These are phyloP conservation scores for Lepidocolaptes lacrymiger DNA, from an alignment of 2,797 vertebrate genomes.

Conservation along the genomic window DNA sequence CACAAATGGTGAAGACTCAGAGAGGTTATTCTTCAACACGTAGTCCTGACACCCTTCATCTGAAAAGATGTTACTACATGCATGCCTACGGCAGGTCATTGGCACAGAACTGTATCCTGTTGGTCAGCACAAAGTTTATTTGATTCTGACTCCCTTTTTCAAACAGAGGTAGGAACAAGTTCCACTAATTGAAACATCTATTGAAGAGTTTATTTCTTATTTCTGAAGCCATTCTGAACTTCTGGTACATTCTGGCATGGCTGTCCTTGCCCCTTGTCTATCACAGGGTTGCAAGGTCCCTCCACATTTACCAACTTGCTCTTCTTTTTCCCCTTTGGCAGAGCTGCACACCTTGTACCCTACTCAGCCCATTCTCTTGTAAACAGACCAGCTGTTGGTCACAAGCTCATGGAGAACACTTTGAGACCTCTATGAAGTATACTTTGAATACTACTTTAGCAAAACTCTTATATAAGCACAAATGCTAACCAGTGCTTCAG, in stretches of 20 bases:
- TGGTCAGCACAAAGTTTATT: not conserved
- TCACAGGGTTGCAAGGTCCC: accelerated
- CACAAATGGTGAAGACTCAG: not conserved
- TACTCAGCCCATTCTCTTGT: not conserved
- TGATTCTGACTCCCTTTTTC: not conserved
- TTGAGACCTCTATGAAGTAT: not conserved
- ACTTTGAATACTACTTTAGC: not conserved
- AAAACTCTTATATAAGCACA: not conserved
- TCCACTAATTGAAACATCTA: not conserved
- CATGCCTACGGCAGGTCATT: not conserved
- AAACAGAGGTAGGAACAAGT: not conserved
- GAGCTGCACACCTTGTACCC: not conserved
- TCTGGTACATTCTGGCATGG: not conserved
- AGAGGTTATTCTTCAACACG: not conserved
- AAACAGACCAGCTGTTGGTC: not conserved
- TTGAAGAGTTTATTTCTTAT: not conserved
- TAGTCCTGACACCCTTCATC: not conserved
- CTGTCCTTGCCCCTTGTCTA: not conserved
- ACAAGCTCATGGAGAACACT: not conserved
- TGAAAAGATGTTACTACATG: not conserved
- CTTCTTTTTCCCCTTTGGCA: not conserved
- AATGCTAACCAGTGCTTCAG: not conserved
- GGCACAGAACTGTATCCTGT: not conserved
- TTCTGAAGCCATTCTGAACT: not conserved
- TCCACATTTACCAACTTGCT: not conserved